Conservation (phyloP, 1,140 invertebrate genomes). For the Triops cancriformis region DNA sequence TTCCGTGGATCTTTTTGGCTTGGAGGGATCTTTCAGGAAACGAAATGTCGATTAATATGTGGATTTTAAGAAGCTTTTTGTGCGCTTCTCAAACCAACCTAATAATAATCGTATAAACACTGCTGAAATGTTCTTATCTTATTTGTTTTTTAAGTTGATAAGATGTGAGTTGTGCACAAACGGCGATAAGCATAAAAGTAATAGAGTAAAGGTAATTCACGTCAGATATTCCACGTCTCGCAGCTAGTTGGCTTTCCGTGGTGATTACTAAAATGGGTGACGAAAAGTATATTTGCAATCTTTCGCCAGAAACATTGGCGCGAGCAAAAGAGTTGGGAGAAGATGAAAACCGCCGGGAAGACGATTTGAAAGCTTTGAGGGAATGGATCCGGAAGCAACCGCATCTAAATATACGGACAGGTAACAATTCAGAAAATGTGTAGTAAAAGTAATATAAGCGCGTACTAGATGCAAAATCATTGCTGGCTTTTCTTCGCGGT, state of each 20-base stretch:
- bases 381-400: constrained; percentile 55
- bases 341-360: constrained; percentile 45
- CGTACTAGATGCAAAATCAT: constrained; percentile 30
- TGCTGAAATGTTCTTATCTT: too few relatives aligned
- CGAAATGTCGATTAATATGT: constrained; percentile 58
- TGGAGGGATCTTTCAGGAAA: constrained; percentile 72
- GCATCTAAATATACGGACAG: constrained; percentile 44
- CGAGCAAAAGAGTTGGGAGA: constrained; percentile 48
- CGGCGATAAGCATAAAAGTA: too few relatives aligned
- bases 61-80: neutral
- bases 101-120: too few relatives aligned
- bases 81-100: too few relatives aligned
- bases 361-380: constrained; percentile 49
- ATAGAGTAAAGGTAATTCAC: too few relatives aligned
- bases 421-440: constrained; percentile 3
- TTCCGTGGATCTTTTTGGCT: constrained; percentile 66
- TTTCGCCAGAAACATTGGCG: constrained; percentile 30
- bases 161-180: too few relatives aligned
- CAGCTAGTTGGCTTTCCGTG: neutral
- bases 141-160: too few relatives aligned
- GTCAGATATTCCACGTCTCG: too few relatives aligned
- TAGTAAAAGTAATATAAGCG: neutral
- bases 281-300: constrained; percentile 28
- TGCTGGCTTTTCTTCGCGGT: constrained; percentile 67
- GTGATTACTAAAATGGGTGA: neutral